These are phyloP conservation scores for Colletes collaris DNA, from an alignment of 2,888 invertebrate species.

Conservation along the genomic window DNA sequence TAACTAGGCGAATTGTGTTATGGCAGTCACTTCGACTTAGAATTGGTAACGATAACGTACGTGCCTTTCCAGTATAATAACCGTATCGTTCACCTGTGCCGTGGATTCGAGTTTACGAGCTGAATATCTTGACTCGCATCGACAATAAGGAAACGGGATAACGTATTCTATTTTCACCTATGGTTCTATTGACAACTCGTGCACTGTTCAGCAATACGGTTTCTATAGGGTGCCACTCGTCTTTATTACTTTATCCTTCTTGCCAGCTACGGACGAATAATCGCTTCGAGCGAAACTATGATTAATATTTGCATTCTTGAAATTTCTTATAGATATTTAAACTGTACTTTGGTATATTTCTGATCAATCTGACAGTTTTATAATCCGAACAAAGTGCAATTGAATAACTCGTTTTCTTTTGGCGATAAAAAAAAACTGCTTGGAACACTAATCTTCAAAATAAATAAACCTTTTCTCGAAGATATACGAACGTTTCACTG, in stretches of 20 bases:
- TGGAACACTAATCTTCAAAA: no score
- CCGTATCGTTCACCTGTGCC: constrained; percentile 28
- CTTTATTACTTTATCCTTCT: neutral
- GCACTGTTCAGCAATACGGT: neutral
- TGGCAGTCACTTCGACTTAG: constrained; percentile 1
- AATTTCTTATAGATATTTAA: no score
- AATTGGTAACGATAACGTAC: constrained; percentile 25
- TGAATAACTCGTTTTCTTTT: no score
- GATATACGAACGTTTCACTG: no score
- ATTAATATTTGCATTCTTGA: no score
- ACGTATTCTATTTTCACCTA: constrained; percentile 48
- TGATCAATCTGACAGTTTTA: no score
- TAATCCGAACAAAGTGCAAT: no score
- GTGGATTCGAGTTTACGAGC: constrained; percentile 35
- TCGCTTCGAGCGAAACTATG: neutral
- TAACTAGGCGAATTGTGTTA: constrained; percentile 6
- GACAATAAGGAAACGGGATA: constrained; percentile 41
- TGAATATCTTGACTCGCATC: constrained; percentile 17
- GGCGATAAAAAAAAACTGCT: no score
- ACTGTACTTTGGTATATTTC: no score
- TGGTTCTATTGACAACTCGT: constrained; percentile 33
- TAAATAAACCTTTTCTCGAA: no score
- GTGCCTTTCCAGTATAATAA: constrained; percentile 5
- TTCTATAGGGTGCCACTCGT: no score
- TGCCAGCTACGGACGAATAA: neutral